Evolutionary conservation across 2,797 vertebrate genomes (phyloP).

Genomic region (Todus mexicanus): DNA sequence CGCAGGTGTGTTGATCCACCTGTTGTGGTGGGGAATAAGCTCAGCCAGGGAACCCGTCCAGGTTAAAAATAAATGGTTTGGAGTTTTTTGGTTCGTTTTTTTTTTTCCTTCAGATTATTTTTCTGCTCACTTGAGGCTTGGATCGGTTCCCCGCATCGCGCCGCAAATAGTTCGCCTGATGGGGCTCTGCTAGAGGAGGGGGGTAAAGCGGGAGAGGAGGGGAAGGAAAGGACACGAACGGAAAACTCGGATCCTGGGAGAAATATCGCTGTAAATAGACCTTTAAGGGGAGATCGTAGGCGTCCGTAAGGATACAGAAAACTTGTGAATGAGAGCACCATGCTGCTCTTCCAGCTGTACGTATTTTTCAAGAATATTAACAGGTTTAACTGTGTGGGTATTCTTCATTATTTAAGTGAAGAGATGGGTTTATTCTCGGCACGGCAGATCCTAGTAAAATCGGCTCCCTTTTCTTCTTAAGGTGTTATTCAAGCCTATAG

Average conservation of each 20-base stretch:
- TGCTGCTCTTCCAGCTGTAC: background rate
- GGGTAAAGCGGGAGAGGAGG: background rate
- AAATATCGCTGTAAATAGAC: background rate
- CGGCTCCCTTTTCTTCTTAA: background rate
- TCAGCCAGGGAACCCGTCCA: background rate
- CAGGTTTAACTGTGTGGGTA: constrained; percentile 16
- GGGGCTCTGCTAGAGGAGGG: background rate
- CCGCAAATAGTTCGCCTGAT: background rate
- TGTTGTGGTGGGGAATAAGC: background rate
- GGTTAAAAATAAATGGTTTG: constrained; percentile 3
- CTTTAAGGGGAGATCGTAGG: background rate
- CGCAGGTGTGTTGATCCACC: constrained; percentile 17
- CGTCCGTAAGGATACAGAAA: background rate
- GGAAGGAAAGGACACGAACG: background rate
- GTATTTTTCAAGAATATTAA: background rate
- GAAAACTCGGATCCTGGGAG: background rate
- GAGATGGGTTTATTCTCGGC: background rate
- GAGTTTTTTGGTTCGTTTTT: too few species aligned
- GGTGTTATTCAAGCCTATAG: background rate
- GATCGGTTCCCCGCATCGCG: background rate
- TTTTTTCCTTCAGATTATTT: background rate
- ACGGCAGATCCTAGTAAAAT: background rate
- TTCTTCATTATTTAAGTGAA: constrained; percentile 21
- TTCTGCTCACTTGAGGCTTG: background rate
- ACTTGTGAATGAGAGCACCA: constrained; percentile 39